Percentiles rank a stretch among this genome's conserved stretches.
phyloP scores from a whole-genome alignment of 2,888 invertebrate species.

The Suillia variegata region DNA sequence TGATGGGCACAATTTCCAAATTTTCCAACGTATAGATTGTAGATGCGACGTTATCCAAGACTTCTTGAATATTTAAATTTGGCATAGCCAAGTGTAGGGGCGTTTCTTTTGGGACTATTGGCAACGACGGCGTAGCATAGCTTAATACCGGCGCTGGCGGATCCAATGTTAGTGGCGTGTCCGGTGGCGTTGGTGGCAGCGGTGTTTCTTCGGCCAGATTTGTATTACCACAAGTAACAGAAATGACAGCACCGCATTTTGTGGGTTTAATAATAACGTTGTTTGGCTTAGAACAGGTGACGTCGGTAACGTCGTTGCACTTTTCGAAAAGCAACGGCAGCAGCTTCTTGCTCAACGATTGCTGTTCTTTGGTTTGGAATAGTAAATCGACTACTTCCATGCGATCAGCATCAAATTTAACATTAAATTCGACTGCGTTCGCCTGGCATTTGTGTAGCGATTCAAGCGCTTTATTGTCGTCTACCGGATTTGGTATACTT shows the following conservation, averaged over 20 bases:
- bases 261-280: too few species aligned
- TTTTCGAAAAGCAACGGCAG: slow-evolving; percentile 27
- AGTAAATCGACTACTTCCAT: slow-evolving; percentile 29
- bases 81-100: not conserved
- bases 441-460: slow-evolving; percentile 28
- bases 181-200: slow-evolving; percentile 20
- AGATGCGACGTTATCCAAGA: not conserved
- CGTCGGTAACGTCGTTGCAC: too few species aligned
- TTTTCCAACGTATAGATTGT: slow-evolving; percentile 30
- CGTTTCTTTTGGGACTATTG: too few species aligned
- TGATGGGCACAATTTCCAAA: slow-evolving; percentile 34
- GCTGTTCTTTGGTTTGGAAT: slow-evolving; percentile 28
- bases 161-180: slow-evolving; percentile 14
- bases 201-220: slow-evolving; percentile 5
- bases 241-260: too few species aligned
- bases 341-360: slow-evolving; percentile 37
- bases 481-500: slow-evolving; percentile 30
- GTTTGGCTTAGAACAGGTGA: too few species aligned
- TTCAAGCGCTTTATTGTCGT: slow-evolving; percentile 33
- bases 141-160: not conserved
- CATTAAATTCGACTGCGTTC: slow-evolving; percentile 30
- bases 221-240: too few species aligned
- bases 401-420: slow-evolving; percentile 24
- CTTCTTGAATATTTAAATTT: not conserved
- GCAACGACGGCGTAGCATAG: too few species aligned